Conservation (phyloP, 2,888 invertebrate species). For the Stomorhina lunata region DNA sequence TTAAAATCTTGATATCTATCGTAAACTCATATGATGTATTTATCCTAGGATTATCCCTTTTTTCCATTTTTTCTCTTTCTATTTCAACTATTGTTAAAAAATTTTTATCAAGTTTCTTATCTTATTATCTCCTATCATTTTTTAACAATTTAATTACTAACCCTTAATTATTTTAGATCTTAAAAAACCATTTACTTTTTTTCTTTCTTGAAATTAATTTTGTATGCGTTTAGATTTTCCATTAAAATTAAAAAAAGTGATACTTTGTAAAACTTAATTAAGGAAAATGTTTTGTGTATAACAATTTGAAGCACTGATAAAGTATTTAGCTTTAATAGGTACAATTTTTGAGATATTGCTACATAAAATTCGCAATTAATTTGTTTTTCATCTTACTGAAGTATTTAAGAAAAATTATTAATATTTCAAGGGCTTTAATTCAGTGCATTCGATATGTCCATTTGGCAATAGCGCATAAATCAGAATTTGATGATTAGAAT, state of each 20-base stretch:
- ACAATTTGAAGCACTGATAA: no score
- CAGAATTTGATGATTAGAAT: no score
- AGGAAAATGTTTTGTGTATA: background rate
- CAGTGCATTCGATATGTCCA: no score
- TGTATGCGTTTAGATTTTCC: background rate
- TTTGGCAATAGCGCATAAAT: no score
- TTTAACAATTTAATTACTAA: constrained; percentile 23
- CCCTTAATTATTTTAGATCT: background rate
- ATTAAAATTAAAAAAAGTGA: background rate
- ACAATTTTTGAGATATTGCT: no score
- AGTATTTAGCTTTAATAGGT: no score
- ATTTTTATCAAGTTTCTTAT: constrained; percentile 16
- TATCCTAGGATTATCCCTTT: constrained; percentile 44
- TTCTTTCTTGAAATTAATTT: background rate
- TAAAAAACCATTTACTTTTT: background rate
- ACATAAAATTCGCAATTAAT: no score
- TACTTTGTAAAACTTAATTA: constrained; percentile 7
- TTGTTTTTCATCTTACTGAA: no score
- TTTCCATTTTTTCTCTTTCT: background rate
- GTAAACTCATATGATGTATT: constrained; percentile 33
- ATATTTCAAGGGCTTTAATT: no score
- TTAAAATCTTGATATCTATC: background rate
- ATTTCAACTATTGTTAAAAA: constrained; percentile 13
- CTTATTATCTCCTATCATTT: no score
- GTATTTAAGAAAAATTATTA: no score